Conservation (phyloP, 2,888 invertebrate species). For the Cosmia trapezina region DNA sequence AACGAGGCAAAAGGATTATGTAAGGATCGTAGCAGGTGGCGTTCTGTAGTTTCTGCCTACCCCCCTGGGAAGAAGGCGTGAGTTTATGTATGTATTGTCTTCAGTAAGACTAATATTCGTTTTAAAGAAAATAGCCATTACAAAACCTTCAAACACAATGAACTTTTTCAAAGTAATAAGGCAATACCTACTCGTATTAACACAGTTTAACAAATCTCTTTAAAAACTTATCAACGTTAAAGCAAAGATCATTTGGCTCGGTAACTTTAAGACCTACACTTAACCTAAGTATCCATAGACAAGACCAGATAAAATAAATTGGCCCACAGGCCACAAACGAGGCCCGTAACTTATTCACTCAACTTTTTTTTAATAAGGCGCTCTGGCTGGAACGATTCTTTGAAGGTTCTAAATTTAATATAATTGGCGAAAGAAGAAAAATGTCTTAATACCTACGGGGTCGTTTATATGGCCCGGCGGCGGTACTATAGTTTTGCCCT, state of each 20-base stretch:
- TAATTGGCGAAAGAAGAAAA: slow-evolving; percentile 82
- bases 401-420: slow-evolving; percentile 77
- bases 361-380: slow-evolving; percentile 72
- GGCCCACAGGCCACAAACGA: slow-evolving; percentile 63
- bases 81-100: neutral
- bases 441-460: slow-evolving; percentile 81
- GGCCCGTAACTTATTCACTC: slow-evolving; percentile 70
- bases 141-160: slow-evolving; percentile 1
- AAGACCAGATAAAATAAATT: slow-evolving; percentile 66
- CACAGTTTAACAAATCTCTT: slow-evolving; percentile 10
- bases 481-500: slow-evolving; percentile 76
- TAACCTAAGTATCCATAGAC: slow-evolving; percentile 32
- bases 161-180: neutral
- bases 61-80: too few relatives aligned
- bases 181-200: slow-evolving; percentile 2
- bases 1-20: too few relatives aligned
- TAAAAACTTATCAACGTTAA: slow-evolving; percentile 25
- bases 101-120: slow-evolving; percentile 10
- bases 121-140: slow-evolving; percentile 10
- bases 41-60: too few relatives aligned
- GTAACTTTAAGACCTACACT: slow-evolving; percentile 26
- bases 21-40: too few relatives aligned
- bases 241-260: slow-evolving; percentile 35
- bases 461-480: slow-evolving; percentile 74
- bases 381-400: slow-evolving; percentile 66